These are phyloP conservation scores for Carcinoscorpius rotundicauda DNA, from an alignment of 1,140 invertebrate species.

Conservation along the genomic window DNA sequence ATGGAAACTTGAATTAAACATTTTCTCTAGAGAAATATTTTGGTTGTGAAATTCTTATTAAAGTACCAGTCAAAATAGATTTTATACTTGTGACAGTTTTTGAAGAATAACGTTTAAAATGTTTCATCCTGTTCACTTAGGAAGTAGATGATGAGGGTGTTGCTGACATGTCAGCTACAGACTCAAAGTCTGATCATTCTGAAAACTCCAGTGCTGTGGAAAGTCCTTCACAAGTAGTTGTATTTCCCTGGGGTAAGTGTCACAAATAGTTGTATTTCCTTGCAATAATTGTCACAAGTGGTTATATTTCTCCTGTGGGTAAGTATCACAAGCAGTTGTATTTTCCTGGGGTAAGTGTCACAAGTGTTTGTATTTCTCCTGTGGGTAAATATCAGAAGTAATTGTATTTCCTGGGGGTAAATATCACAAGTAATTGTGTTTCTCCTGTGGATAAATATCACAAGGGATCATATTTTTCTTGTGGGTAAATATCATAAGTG, in stretches of 20 bases:
- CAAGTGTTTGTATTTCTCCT: too few species aligned
- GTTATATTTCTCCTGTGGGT: too few species aligned
- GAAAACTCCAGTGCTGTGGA: constrained; percentile 12
- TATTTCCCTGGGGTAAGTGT: constrained; percentile 16
- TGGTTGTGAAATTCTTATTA: too few species aligned
- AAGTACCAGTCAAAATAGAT: too few species aligned
- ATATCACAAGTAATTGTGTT: constrained; percentile 4
- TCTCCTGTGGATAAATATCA: constrained; percentile 15
- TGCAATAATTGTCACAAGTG: constrained; percentile 4
- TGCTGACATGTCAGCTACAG: constrained; percentile 19
- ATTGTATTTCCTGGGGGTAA: too few species aligned
- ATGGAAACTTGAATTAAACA: too few species aligned
- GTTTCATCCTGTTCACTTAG: constrained; percentile 1
- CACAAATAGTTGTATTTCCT: too few species aligned
- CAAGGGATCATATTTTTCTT: too few species aligned
- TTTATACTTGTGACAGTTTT: too few species aligned
- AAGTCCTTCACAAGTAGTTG: constrained; percentile 10
- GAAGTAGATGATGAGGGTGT: constrained; percentile 23
- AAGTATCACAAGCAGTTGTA: constrained; percentile 3
- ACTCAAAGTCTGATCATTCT: constrained; percentile 20
- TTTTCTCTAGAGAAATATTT: too few species aligned
- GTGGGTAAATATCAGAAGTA: too few species aligned
- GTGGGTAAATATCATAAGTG: neutral
- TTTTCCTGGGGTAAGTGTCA: constrained; percentile 15
- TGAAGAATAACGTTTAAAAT: too few species aligned